phyloP scores from a whole-genome alignment of 1,140 invertebrate genomes.

The Trinorchestia longiramus region DNA sequence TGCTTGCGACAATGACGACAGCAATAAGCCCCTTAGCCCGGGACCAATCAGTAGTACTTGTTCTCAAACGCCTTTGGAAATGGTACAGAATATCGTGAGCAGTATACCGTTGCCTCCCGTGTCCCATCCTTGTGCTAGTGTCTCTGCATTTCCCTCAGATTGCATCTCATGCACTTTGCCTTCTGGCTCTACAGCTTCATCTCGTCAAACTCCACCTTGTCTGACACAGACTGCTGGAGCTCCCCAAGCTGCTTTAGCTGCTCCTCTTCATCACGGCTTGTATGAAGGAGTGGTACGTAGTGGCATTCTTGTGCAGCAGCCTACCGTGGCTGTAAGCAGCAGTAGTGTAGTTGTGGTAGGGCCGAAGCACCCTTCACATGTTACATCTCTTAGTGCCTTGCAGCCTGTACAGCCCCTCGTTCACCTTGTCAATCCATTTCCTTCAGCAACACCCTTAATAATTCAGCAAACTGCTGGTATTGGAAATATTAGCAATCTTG shows the following conservation, averaged over 20 bases:
- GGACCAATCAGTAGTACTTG: conserved; percentile 62
- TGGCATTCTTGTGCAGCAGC: conserved; percentile 31
- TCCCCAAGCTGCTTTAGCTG: conserved; percentile 78
- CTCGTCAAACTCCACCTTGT: conserved; percentile 74
- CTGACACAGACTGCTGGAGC: not conserved
- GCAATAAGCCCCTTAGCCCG: conserved; percentile 65
- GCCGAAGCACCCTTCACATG: conserved; percentile 13
- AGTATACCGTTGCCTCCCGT: conserved; percentile 77
- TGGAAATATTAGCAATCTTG: conserved; percentile 58
- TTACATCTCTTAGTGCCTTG: conserved; percentile 49
- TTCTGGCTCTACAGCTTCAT: not conserved
- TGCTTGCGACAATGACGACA: conserved; percentile 59
- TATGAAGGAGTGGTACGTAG: conserved; percentile 21
- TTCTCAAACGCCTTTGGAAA: conserved; percentile 81
- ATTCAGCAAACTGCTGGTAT: conserved; percentile 74
- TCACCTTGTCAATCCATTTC: conserved; percentile 79
- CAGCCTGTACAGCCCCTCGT: conserved; percentile 68
- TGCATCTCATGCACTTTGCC: conserved; percentile 6
- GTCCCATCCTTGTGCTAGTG: conserved; percentile 31
- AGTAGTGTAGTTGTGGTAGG: conserved; percentile 2
- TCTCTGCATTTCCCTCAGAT: not conserved
- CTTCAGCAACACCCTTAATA: conserved; percentile 77
- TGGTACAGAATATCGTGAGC: conserved; percentile 84
- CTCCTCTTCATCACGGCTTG: conserved; percentile 70
- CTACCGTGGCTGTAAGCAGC: conserved; percentile 16